phyloP scores from a whole-genome alignment of 2,888 invertebrate species.

The Ormyrus labotus region DNA sequence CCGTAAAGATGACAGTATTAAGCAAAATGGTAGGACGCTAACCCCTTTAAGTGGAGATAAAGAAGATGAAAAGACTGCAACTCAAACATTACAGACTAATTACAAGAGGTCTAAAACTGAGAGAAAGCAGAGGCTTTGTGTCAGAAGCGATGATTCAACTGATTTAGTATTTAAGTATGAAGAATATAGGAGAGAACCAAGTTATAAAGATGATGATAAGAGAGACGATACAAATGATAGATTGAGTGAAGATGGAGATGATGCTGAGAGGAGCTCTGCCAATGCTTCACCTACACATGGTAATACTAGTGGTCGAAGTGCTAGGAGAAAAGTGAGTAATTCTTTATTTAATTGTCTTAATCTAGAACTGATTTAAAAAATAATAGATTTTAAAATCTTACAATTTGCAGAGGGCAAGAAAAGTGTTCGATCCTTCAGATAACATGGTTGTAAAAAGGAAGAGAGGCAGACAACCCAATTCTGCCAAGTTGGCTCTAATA shows the following conservation, averaged over 20 bases:
- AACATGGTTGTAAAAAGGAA: constrained; percentile 86
- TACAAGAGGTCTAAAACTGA: constrained; percentile 71
- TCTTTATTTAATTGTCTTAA: not conserved
- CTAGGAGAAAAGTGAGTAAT: constrained; percentile 70
- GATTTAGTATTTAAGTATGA: constrained; percentile 73
- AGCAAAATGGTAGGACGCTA: constrained; percentile 57
- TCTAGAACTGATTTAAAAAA: not conserved
- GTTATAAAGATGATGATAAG: constrained; percentile 65
- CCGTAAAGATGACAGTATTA: constrained; percentile 59
- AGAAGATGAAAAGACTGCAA: constrained; percentile 40
- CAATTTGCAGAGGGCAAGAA: constrained; percentile 82
- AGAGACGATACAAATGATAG: constrained; percentile 60
- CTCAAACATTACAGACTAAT: constrained; percentile 60
- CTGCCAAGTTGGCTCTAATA: constrained; percentile 70
- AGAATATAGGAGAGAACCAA: constrained; percentile 64
- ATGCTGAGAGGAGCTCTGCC: constrained; percentile 77
- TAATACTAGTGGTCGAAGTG: constrained; percentile 69
- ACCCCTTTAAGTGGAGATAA: constrained; percentile 44
- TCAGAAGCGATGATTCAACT: constrained; percentile 69
- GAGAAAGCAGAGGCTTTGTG: constrained; percentile 71
- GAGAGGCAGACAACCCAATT: constrained; percentile 82
- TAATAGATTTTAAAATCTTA: not conserved
- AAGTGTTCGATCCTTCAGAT: constrained; percentile 91
- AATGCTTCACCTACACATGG: constrained; percentile 73
- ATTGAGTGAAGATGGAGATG: constrained; percentile 73